Conservation (phyloP, 2,113 vertebrate species). For the Aphelocoma coerulescens region DNA sequence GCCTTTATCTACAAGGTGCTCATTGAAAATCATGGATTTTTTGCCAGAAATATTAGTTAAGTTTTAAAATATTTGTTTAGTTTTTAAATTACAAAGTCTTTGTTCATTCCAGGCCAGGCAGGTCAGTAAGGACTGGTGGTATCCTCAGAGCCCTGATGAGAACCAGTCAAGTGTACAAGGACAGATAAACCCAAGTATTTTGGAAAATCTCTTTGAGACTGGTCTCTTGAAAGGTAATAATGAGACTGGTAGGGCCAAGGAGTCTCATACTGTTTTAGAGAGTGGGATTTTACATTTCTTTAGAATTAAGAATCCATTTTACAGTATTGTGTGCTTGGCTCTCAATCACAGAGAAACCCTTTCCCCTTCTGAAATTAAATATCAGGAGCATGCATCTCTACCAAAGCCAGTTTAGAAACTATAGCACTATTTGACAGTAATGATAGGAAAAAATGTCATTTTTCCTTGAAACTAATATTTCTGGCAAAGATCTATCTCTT, state of each 20-base stretch:
- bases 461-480: constrained; percentile 27
- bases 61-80: not conserved
- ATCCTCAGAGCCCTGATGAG: not conserved
- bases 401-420: constrained; percentile 17
- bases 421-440: not conserved
- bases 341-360: not conserved
- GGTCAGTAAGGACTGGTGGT: not conserved
- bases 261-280: not conserved
- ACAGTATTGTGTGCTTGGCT: not conserved
- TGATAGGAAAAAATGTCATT: not conserved
- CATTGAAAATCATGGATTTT: not conserved
- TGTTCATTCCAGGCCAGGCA: not conserved
- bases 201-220: not conserved
- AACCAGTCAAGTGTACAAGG: not conserved
- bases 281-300: not conserved
- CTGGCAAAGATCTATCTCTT: constrained; percentile 13
- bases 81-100: not conserved
- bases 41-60: not conserved
- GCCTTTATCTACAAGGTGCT: not conserved
- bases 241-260: not conserved
- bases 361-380: constrained; percentile 13
- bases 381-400: not conserved
- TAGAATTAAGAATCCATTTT: not conserved
- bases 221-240: not conserved
- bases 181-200: not conserved